Evolutionary conservation across 1,140 invertebrate species (phyloP), one percentile per base, ranked within the genome.

Genomic region (Drosophila sp.): DNA sequence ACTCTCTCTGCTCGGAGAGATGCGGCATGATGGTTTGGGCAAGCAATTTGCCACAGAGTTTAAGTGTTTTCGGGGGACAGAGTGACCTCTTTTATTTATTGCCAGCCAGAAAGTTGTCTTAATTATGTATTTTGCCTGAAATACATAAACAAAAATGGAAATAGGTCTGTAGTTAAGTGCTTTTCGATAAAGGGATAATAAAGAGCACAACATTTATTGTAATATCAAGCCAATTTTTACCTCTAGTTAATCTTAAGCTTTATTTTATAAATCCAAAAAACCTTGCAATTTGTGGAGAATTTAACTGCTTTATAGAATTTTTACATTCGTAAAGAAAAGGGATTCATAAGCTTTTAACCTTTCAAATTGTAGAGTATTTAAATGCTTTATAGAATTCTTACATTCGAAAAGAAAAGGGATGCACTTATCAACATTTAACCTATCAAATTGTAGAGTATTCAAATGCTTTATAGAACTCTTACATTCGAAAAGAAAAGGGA

Each of bases 61-160:
- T 27, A 50, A 50, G 23, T 50, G 44, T 27, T 32, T 58, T 33
- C n/a, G 30, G 29, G 57, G 25, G 4, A 70, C 44, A 77, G 60
- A 75, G 57, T 85, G 81, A 85, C 81, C 81, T 86, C 82, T 81
- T 76, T 86, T 85, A 86, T 81, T 78, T 81, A 86, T 85, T 69
- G 65, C 70, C 63, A 35, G 40, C 60, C 54, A 35, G 4, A 58
- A 58, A 33, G 32, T 58, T 58, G 56, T 35, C n/a, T 58, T 35
- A 35, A 35, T 38, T 23, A 73, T 41, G 61, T 40, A 23, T 30
- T 54, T 40, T 29, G 70, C 3, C 8, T 7, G 38, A 72, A 38
- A 38, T 7, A 33, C 7, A 0, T 72, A 38, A 32, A 38, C 7
- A 2, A 38, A 35, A 38, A 50, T 63, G 56, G 74, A 60, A 74